phyloP scores from a whole-genome alignment of 1,140 invertebrate genomes.

The Littorina saxatilis region DNA sequence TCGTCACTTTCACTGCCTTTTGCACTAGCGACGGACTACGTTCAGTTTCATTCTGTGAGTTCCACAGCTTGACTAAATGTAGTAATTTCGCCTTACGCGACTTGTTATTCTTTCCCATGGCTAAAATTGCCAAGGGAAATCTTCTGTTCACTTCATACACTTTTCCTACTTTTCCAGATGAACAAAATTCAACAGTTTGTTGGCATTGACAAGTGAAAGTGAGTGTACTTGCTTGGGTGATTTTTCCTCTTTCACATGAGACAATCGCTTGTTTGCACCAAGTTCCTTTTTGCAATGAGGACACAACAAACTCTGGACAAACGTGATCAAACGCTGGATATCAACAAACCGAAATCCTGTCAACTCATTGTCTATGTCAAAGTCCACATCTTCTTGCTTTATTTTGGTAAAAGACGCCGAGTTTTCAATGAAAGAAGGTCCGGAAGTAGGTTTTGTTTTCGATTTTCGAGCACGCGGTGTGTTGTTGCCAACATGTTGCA shows the following conservation, averaged over 20 bases:
- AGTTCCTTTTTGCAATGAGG: background rate
- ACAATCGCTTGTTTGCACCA: background rate
- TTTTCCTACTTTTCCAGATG: background rate
- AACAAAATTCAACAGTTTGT: background rate
- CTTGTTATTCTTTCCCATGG: slow-evolving; percentile 23
- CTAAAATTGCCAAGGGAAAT: slow-evolving; percentile 27
- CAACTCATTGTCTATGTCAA: background rate
- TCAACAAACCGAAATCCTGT: background rate
- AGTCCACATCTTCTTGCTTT: background rate
- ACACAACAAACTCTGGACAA: background rate
- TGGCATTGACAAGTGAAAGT: background rate
- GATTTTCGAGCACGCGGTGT: too few relatives aligned
- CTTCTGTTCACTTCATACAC: slow-evolving; percentile 15
- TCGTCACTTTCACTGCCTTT: too few relatives aligned
- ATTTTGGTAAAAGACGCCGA: background rate
- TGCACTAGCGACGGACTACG: too few relatives aligned
- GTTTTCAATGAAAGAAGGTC: background rate
- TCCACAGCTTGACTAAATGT: too few relatives aligned
- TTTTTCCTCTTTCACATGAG: background rate
- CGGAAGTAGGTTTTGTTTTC: background rate
- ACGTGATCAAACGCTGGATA: background rate
- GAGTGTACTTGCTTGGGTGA: background rate
- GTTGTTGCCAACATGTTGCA: too few relatives aligned
- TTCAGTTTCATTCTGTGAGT: too few relatives aligned
- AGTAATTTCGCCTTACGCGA: too few relatives aligned